Evolutionary conservation across 2,797 vertebrate genomes (phyloP), one percentile per base, ranked within the genome.

Genomic region (Potorous gilbertii): DNA sequence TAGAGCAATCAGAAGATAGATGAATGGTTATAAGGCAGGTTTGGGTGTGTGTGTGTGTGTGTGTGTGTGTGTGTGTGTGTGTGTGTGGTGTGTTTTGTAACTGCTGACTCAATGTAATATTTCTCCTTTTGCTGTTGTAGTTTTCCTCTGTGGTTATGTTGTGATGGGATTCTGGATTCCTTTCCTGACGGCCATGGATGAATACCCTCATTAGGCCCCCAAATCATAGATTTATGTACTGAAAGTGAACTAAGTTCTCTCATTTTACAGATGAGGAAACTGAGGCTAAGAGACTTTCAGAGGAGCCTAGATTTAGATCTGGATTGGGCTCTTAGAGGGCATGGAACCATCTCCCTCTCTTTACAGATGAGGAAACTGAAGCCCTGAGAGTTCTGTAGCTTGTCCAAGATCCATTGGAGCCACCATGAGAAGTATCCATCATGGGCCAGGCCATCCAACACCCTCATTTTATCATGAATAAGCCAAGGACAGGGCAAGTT

Each of bases 81-180:
- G 90, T 52, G 31, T 52, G 28, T 21, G 74, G 74, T 16, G 50
- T 90, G 66, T 95, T 96, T 94, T 94, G 94, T 92, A 96, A 97
- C 94, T 95, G 91, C 56, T 94, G 95, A 93, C 95, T 96, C 92
- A 97, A 93, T 55, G 94, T 62, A 96, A 89, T 97, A 95, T 93
- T 96, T 95, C 96, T 97, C 91, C 96, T 97, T 95, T 89, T 55
- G 94, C 12, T 52, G 94, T 96, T 97, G 97, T 97, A 94, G 96
- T 96, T 95, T 96, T 96, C 96, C 94, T 93, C 90, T 57, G 96
- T 93, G 94, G 95, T 97, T 97, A 94, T 94, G 97, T 97, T 97
- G 90, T 95, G 94, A 95, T 94, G 92, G 50, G 92, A 93, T 93
- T 95, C 93, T 90, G 92, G 93, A 66, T 81, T 92, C 91, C 55